Conservation (phyloP, 92 coral and sea anemone species). For the Paragorgia papillata region DNA sequence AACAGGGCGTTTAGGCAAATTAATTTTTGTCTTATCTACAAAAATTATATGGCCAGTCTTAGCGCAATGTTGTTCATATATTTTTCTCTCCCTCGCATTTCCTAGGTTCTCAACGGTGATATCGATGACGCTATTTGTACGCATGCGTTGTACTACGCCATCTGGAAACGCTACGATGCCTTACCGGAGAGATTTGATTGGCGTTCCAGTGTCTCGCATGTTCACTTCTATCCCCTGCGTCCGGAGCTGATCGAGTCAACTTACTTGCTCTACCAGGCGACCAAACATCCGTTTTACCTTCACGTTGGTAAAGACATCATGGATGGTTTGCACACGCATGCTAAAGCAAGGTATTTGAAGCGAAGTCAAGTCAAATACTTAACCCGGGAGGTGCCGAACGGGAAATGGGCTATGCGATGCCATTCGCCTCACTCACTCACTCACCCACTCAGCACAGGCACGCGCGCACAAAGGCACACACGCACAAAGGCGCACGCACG, state of each 20-base stretch:
- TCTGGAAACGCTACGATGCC: conserved; percentile 93
- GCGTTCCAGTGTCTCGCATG: conserved; percentile 76
- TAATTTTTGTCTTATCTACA: no score
- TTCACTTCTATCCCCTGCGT: conserved; percentile 86
- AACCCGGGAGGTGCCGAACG: no score
- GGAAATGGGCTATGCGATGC: no score
- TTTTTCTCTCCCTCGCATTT: no score
- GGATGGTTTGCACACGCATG: conserved; percentile 74
- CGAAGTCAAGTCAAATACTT: no score
- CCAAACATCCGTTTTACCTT: conserved; percentile 94
- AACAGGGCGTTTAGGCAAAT: no score
- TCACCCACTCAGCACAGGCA: no score
- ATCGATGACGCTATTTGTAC: conserved; percentile 95
- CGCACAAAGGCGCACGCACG: no score
- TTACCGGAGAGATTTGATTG: conserved; percentile 97
- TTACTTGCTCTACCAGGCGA: conserved; percentile 94
- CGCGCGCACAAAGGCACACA: no score
- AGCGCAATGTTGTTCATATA: no score
- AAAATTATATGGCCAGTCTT: no score
- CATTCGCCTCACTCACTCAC: no score
- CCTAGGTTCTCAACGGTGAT: conserved; percentile 93
- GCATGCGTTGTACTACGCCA: conserved; percentile 85
- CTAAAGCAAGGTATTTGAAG: conserved; percentile 64
- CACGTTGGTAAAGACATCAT: conserved; percentile 92
- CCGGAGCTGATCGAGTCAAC: conserved; percentile 96